phyloP scores from a whole-genome alignment of 2,888 invertebrate species.

The Pseudococcus longispinus region DNA sequence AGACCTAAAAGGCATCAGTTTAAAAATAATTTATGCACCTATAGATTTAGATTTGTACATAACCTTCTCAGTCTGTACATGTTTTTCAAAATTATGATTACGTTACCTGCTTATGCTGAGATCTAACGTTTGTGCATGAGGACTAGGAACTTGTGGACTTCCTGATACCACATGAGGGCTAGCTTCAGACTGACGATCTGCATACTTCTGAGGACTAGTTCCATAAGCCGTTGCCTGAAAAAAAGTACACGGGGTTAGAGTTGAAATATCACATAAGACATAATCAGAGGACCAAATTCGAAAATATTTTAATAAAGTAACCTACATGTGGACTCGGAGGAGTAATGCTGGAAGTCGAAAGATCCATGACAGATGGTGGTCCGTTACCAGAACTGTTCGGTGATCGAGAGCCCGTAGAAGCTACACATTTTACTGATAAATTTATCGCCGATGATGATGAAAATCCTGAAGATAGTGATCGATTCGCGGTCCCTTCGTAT shows the following conservation, averaged over 20 bases:
- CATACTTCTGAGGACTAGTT: conserved; percentile 61
- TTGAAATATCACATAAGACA: neutral
- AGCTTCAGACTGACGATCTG: conserved; percentile 84
- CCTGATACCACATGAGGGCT: conserved; percentile 82
- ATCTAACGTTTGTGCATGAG: conserved; percentile 88
- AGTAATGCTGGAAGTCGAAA: conserved; percentile 84
- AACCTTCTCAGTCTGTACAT: neutral
- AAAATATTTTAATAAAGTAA: neutral
- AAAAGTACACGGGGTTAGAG: conserved; percentile 10
- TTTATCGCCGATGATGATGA: conserved; percentile 70
- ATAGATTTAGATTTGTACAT: too few relatives aligned
- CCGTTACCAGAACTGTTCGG: conserved; percentile 57
- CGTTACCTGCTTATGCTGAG: conserved; percentile 85
- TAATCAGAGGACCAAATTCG: too few relatives aligned
- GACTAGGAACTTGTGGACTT: conserved; percentile 89
- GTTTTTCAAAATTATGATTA: neutral
- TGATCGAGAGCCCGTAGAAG: conserved; percentile 61
- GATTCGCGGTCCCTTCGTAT: conserved; percentile 68
- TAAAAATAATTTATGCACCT: neutral
- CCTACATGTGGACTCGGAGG: conserved; percentile 83
- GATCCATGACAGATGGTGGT: conserved; percentile 72
- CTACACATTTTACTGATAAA: conserved; percentile 83
- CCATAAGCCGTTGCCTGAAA: conserved; percentile 55
- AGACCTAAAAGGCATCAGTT: conserved; percentile 68
- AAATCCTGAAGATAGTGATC: conserved; percentile 59